These are phyloP conservation scores for Phthorimaea operculella DNA, from an alignment of 1,140 invertebrate genomes.

Conservation along the genomic window DNA sequence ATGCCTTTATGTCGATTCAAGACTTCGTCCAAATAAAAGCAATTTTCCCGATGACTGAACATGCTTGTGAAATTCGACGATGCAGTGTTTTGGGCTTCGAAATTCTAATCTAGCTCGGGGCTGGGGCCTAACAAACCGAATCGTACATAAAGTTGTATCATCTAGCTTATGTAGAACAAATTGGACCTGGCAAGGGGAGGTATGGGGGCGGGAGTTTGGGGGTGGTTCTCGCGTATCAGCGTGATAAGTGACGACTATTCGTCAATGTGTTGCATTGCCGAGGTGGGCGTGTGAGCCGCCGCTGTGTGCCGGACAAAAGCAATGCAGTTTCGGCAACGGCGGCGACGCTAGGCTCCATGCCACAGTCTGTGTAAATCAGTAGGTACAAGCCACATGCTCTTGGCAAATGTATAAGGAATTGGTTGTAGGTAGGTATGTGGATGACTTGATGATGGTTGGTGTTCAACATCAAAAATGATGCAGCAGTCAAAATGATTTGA, in stretches of 20 bases:
- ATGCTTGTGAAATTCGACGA: too few relatives aligned
- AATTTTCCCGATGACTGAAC: too few relatives aligned
- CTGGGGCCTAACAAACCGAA: too few relatives aligned
- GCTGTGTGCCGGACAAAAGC: conserved; percentile 43
- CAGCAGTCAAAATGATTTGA: too few relatives aligned
- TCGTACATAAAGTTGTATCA: background rate
- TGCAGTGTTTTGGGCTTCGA: too few relatives aligned
- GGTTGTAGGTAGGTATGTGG: too few relatives aligned
- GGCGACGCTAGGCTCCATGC: conserved; percentile 15
- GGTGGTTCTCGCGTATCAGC: conserved; percentile 25
- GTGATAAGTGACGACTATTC: conserved; percentile 36
- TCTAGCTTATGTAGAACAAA: conserved; percentile 3
- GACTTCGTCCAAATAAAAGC: too few relatives aligned
- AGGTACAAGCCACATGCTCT: background rate
- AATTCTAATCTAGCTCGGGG: too few relatives aligned
- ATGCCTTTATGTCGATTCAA: too few relatives aligned
- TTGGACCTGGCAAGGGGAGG: conserved; percentile 16
- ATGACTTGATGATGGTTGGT: too few relatives aligned
- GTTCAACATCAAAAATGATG: too few relatives aligned
- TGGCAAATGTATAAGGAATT: too few relatives aligned
- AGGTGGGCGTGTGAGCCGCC: conserved; percentile 25
- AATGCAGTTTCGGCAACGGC: conserved; percentile 33
- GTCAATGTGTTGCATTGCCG: conserved; percentile 34
- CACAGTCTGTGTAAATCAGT: background rate
- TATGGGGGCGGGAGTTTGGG: conserved; percentile 16